Conservation (phyloP, 2,113 vertebrate genomes). For the Numenius arquata region DNA sequence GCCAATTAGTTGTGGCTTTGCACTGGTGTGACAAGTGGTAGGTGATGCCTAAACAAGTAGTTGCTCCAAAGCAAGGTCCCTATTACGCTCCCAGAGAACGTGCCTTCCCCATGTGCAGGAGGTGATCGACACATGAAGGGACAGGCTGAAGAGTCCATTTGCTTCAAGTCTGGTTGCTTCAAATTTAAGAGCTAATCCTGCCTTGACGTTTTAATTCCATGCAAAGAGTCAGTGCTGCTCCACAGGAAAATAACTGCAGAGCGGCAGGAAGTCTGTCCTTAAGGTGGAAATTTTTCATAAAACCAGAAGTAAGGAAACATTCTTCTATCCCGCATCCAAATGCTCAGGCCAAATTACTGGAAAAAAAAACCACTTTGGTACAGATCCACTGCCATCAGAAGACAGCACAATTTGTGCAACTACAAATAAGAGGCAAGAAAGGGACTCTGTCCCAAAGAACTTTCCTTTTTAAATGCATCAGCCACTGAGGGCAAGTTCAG, state of each 20-base stretch:
- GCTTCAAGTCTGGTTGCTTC: background rate
- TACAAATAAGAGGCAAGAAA: background rate
- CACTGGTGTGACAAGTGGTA: background rate
- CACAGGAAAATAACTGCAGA: background rate
- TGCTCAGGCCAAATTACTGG: background rate
- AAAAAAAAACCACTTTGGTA: background rate
- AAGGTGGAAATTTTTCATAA: background rate
- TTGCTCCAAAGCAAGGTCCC: background rate
- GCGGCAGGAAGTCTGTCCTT: background rate
- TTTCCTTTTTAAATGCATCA: background rate
- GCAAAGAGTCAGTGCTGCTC: background rate
- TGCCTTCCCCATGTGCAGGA: background rate
- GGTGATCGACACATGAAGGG: background rate
- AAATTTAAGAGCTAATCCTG: background rate
- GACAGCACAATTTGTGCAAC: background rate
- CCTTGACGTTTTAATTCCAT: background rate
- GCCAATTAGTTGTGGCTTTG: background rate
- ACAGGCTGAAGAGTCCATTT: background rate
- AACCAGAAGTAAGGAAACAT: background rate
- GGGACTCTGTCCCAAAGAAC: background rate
- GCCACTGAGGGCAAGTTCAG: background rate
- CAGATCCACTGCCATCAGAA: background rate
- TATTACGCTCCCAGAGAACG: background rate
- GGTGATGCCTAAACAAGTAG: background rate
- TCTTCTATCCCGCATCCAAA: background rate